These are phyloP conservation scores for Platerodrilus igneus DNA, from an alignment of 2,888 invertebrate species.

Conservation along the genomic window DNA sequence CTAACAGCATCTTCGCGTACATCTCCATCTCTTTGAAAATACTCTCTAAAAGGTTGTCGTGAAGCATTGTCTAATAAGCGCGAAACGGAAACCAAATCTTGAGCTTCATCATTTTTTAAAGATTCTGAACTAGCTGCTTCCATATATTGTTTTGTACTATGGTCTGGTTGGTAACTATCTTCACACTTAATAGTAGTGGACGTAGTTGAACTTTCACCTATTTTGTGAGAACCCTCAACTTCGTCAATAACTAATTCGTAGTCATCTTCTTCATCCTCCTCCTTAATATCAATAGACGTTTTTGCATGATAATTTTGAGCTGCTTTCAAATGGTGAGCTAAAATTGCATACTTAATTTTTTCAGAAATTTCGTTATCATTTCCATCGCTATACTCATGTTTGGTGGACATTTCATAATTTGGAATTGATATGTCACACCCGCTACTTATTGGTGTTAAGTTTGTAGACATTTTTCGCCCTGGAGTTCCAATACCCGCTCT, in stretches of 20 bases:
- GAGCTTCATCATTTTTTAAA: constrained; percentile 50
- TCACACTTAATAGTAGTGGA: too few species aligned
- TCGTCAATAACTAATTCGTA: constrained; percentile 64
- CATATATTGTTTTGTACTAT: constrained; percentile 29
- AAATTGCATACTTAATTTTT: constrained; percentile 69
- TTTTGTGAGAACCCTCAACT: too few species aligned
- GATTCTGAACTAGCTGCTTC: constrained; percentile 16
- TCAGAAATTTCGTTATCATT: constrained; percentile 52
- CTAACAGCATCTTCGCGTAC: constrained; percentile 49
- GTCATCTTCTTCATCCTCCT: constrained; percentile 64
- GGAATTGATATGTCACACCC: constrained; percentile 40
- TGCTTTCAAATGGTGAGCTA: constrained; percentile 67
- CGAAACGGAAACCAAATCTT: constrained; percentile 74
- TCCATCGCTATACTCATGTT: constrained; percentile 34
- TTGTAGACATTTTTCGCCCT: constrained; percentile 46
- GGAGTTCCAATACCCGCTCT: constrained; percentile 54
- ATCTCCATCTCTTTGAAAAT: constrained; percentile 53
- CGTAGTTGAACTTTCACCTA: too few species aligned
- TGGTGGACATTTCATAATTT: constrained; percentile 39
- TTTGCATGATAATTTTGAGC: constrained; percentile 32
- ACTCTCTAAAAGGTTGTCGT: constrained; percentile 60
- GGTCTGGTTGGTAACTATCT: too few species aligned
- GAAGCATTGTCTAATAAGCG: constrained; percentile 71
- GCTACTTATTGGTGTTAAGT: constrained; percentile 15
- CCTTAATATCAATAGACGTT: constrained; percentile 42